A percentile compares a stretch with the other conserved stretches of the same genome.
Evolutionary conservation across 2,888 invertebrate species (phyloP).

Genomic region (Sinodicranocentrus sp.): DNA sequence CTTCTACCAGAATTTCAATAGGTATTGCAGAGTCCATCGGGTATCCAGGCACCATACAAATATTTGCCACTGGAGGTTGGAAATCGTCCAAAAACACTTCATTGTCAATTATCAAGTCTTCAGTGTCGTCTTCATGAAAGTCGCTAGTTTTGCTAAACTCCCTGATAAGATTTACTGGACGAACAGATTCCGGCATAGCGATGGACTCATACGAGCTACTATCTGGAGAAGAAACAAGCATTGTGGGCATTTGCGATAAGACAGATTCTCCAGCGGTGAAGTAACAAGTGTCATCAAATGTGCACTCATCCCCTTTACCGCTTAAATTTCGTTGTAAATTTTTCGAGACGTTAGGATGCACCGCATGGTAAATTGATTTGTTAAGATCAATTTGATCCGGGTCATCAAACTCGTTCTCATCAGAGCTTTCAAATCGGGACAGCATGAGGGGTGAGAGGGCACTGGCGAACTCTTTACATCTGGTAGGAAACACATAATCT

Average conservation of each 20-base stretch:
- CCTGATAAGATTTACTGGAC: constrained; percentile 63
- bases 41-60: constrained; percentile 37
- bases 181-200: constrained; percentile 42
- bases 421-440: constrained; percentile 55
- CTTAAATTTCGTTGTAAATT: not conserved
- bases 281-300: constrained; percentile 47
- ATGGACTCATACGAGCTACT: constrained; percentile 71
- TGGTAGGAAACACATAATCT: constrained; percentile 44
- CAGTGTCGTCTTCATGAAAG: constrained; percentile 6
- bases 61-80: constrained; percentile 29
- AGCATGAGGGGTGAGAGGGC: not conserved
- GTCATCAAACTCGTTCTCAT: constrained; percentile 67
- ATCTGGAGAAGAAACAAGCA: constrained; percentile 7
- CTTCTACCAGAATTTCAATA: constrained; percentile 53
- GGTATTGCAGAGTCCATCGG: constrained; percentile 46
- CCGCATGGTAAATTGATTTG: constrained; percentile 20
- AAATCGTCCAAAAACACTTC: constrained; percentile 41
- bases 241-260: constrained; percentile 30
- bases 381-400: constrained; percentile 14
- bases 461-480: constrained; percentile 44
- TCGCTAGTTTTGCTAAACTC: constrained; percentile 52
- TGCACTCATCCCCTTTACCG: not conserved
- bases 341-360: constrained; percentile 21
- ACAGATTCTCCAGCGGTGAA: constrained; percentile 40
- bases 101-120: constrained; percentile 26